phyloP scores from a whole-genome alignment of 2,888 invertebrate genomes.

The Dermolepida albohirtum region DNA sequence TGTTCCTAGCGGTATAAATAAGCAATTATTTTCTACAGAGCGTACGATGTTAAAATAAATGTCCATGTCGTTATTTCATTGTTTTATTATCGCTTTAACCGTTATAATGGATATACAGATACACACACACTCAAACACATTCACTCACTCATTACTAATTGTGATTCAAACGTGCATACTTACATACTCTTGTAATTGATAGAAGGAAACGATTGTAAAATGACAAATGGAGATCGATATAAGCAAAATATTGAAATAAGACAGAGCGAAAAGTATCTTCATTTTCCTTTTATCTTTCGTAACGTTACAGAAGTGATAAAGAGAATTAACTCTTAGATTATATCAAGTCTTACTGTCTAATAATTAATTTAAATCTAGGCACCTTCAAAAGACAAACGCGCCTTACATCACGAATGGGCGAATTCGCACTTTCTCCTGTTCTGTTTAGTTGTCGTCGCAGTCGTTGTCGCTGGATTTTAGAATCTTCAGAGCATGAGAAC shows the following conservation, averaged over 20 bases:
- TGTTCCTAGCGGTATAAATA: conserved; percentile 6
- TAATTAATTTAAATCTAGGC: conserved; percentile 47
- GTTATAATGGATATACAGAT: conserved; percentile 2
- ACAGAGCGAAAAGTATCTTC: conserved; percentile 3
- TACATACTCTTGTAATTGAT: neutral
- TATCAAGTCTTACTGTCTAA: conserved; percentile 43
- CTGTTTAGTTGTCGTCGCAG: conserved; percentile 32
- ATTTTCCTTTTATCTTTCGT: conserved; percentile 4
- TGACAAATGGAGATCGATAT: neutral
- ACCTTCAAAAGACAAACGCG: conserved; percentile 39
- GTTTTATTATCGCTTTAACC: conserved; percentile 25
- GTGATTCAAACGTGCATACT: conserved; percentile 1
- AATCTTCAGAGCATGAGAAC: neutral
- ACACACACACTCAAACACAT: no score
- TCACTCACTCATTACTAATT: conserved; percentile 14
- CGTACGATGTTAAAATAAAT: conserved; percentile 23
- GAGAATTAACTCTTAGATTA: conserved; percentile 46
- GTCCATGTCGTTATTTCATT: conserved; percentile 28
- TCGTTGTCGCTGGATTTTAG: conserved; percentile 50
- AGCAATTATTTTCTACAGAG: conserved; percentile 17
- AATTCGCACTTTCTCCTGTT: conserved; percentile 37
- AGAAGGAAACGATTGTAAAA: conserved; percentile 6
- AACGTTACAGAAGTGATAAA: conserved; percentile 17
- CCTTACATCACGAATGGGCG: conserved; percentile 25
- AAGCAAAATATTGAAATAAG: neutral